Evolutionary conservation across 2,888 invertebrate species (phyloP).

Genomic region (Dryocosmus kuriphilus): DNA sequence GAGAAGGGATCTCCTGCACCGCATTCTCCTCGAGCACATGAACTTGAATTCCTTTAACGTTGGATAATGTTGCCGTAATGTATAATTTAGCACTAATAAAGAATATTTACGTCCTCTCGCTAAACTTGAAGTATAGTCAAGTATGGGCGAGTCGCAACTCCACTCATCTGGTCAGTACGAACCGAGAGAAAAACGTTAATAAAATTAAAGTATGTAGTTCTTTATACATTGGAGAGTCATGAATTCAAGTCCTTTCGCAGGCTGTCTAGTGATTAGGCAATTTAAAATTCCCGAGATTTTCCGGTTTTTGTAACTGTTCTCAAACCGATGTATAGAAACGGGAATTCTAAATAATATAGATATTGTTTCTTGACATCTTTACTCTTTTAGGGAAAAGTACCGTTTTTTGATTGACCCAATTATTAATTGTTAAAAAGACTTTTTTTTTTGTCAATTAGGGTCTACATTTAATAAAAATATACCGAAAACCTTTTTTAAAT

Average conservation of each 20-base stretch:
- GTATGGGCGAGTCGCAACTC: slow-evolving; percentile 18
- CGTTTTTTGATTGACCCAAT: no score
- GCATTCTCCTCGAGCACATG: neutral
- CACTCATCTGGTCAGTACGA: neutral
- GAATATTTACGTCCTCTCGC: slow-evolving; percentile 38
- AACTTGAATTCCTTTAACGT: slow-evolving; percentile 19
- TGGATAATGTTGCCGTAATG: slow-evolving; percentile 15
- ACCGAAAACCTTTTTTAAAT: no score
- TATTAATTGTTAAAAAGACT: no score
- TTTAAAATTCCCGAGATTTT: no score
- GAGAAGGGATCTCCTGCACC: slow-evolving; percentile 15
- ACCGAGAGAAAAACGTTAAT: slow-evolving; percentile 13
- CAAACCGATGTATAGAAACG: no score
- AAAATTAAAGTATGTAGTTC: slow-evolving; percentile 17
- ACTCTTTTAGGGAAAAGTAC: no score
- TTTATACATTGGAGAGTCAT: neutral
- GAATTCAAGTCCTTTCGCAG: neutral
- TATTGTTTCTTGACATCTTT: no score
- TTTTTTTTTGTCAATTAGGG: no score
- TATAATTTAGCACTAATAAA: slow-evolving; percentile 38
- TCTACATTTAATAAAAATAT: no score
- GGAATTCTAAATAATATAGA: no score
- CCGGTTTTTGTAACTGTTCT: no score
- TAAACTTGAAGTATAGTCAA: slow-evolving; percentile 24
- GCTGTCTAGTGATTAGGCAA: no score